Evolutionary conservation across 2,113 vertebrate species (phyloP).

Genomic region (Cygnus atratus): DNA sequence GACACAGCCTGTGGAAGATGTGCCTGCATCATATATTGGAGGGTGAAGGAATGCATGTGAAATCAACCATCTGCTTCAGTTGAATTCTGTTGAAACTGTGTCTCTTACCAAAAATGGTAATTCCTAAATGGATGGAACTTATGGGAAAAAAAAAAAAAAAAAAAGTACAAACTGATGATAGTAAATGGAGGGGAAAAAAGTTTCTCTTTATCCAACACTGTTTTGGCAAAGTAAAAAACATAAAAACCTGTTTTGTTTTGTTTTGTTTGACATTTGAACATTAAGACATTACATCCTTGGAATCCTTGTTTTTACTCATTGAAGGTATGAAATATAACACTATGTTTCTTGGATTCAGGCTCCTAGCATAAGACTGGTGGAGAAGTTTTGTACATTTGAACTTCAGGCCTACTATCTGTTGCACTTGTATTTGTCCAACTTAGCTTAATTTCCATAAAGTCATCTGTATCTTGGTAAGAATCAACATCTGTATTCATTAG

Average conservation of each 20-base stretch:
- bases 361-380: constrained; percentile 42
- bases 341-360: not conserved
- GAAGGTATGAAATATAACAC: not conserved
- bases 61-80: constrained; percentile 24
- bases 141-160: not conserved
- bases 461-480: not conserved
- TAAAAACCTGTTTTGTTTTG: not conserved
- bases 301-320: not conserved
- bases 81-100: constrained; percentile 19
- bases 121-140: not conserved
- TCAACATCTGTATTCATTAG: not conserved
- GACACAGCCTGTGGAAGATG: not conserved
- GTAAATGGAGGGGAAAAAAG: constrained; percentile 5
- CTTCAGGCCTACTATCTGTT: not conserved
- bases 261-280: not conserved
- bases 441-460: not conserved
- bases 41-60: not conserved
- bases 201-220: not conserved
- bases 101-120: constrained; percentile 55
- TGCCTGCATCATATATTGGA: not conserved
- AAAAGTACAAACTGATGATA: not conserved
- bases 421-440: not conserved
- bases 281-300: not conserved
- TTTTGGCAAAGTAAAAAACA: not conserved
- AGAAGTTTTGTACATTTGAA: not conserved